A percentile compares a stretch with the other conserved stretches of the same genome.
Evolutionary conservation across 2,888 invertebrate species (phyloP).

Genomic region (Amorpha juglandis): DNA sequence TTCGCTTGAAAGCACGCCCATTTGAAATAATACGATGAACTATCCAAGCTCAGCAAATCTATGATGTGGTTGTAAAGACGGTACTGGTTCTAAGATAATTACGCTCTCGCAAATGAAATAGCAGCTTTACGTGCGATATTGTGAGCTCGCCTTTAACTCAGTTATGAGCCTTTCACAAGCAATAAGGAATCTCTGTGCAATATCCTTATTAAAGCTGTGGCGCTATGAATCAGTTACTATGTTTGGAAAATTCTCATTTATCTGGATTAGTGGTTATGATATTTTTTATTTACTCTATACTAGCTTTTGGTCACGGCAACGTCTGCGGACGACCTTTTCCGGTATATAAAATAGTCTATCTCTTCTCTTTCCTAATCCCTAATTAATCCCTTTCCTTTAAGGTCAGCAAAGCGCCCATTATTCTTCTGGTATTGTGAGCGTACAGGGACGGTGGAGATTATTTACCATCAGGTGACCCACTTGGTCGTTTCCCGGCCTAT

Average conservation of each 20-base stretch:
- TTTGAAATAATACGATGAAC: neutral
- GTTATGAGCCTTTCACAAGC: conserved; percentile 20
- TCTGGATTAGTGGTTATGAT: neutral
- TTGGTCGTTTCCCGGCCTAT: too few species aligned
- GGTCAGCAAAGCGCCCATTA: too few species aligned
- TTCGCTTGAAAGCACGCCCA: too few species aligned
- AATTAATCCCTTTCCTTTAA: too few species aligned
- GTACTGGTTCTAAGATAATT: conserved; percentile 27
- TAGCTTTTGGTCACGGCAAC: neutral
- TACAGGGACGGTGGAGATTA: too few species aligned
- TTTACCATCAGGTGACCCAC: too few species aligned
- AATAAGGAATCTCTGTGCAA: conserved; percentile 23
- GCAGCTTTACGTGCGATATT: conserved; percentile 26
- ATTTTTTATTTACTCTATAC: neutral
- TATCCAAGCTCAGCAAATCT: neutral
- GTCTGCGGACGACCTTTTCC: too few species aligned
- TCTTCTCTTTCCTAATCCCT: too few species aligned
- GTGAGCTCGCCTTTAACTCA: conserved; percentile 10
- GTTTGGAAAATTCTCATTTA: neutral
- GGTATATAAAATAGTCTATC: too few species aligned
- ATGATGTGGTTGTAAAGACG: conserved; percentile 5
- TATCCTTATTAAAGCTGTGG: neutral
- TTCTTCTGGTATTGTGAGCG: too few species aligned
- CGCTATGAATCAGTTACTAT: neutral
- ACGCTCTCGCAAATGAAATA: conserved; percentile 32